A percentile compares a stretch with the other conserved stretches of the same genome.
These are phyloP conservation scores for Anoncus sp. DNA, from an alignment of 2,888 invertebrate genomes.

Conservation along the genomic window DNA sequence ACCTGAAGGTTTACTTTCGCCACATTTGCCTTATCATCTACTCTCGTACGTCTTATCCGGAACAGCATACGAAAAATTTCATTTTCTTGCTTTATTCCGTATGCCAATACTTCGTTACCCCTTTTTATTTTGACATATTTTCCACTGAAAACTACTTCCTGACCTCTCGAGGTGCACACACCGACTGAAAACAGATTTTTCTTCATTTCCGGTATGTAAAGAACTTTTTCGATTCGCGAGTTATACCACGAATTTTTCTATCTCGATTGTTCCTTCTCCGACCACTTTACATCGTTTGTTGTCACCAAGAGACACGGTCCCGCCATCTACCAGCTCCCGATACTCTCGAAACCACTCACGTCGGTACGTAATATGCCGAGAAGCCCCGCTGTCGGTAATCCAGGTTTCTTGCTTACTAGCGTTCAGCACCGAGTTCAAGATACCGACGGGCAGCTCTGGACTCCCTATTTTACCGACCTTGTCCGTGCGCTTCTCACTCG, in stretches of 20 bases:
- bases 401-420: conserved; percentile 39
- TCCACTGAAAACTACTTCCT: conserved; percentile 31
- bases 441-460: background rate
- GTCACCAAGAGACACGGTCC: conserved; percentile 50
- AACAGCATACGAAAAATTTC: conserved; percentile 57
- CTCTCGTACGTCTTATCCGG: conserved; percentile 13
- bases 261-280: conserved; percentile 53
- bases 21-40: conserved; percentile 45
- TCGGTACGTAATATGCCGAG: conserved; percentile 52
- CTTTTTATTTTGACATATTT: conserved; percentile 5
- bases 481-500: background rate
- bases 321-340: conserved; percentile 34
- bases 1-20: conserved; percentile 45
- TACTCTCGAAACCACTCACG: conserved; percentile 57
- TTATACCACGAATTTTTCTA: conserved; percentile 48
- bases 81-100: conserved; percentile 34
- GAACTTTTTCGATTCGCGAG: conserved; percentile 56
- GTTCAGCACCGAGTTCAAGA: conserved; percentile 4
- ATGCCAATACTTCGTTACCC: background rate
- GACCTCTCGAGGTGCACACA: conserved; percentile 31
- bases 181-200: conserved; percentile 62
- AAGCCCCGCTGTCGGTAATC: conserved; percentile 61
- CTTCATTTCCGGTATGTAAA: conserved; percentile 42
- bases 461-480: background rate
- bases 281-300: conserved; percentile 43